Conservation (phyloP, 2,797 vertebrate species). For the Dendrocincla tyrannina region DNA sequence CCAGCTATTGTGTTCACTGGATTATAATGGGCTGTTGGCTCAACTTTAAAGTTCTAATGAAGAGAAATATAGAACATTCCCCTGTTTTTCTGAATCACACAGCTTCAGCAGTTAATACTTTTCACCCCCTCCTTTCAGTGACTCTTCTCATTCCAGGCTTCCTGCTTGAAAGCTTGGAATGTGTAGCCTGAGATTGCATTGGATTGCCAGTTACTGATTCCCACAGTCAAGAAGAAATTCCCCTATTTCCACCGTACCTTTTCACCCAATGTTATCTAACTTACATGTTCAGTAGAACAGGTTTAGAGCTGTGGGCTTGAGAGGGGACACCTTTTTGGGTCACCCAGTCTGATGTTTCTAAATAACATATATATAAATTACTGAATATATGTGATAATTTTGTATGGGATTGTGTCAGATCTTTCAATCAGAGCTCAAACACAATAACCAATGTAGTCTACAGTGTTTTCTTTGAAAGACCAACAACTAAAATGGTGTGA, state of each 20-base stretch:
- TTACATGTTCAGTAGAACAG: neutral
- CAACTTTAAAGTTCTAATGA: neutral
- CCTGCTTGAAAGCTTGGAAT: neutral
- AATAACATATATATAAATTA: neutral
- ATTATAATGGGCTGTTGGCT: neutral
- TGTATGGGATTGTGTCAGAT: neutral
- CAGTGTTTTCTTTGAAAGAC: neutral
- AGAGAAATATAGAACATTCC: neutral
- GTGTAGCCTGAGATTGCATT: neutral
- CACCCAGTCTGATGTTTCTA: neutral
- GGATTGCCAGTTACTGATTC: neutral
- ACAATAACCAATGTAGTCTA: neutral
- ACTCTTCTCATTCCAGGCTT: neutral
- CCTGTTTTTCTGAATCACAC: neutral
- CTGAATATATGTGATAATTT: neutral
- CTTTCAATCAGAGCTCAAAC: neutral
- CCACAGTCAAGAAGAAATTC: neutral
- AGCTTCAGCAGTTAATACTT: neutral
- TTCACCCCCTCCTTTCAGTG: neutral
- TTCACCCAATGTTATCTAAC: neutral
- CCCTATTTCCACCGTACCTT: neutral
- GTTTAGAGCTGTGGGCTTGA: neutral
- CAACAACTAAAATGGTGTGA: neutral
- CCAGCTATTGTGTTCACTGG: neutral
- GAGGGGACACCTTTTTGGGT: neutral